phyloP scores from a whole-genome alignment of 2,888 invertebrate species.

The Branchinecta sandiegonensis region DNA sequence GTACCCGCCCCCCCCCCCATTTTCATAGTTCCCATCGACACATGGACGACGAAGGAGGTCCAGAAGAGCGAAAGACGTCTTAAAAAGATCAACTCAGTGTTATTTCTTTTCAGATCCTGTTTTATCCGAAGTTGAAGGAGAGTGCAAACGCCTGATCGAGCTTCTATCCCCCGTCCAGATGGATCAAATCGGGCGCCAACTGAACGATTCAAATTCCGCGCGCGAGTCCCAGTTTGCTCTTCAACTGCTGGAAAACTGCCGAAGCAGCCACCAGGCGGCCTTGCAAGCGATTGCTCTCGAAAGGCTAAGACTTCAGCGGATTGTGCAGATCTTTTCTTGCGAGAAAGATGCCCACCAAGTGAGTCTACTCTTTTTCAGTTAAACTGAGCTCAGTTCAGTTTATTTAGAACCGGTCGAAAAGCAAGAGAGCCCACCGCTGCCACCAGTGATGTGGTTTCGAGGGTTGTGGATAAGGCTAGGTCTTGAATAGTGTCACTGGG shows the following conservation, averaged over 20 bases:
- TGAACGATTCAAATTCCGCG: slow-evolving; percentile 49
- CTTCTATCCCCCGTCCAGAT: slow-evolving; percentile 62
- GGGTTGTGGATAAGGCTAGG: too few species aligned
- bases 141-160: slow-evolving; percentile 61
- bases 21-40: too few species aligned
- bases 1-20: too few species aligned
- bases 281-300: slow-evolving; percentile 59
- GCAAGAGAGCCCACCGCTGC: too few species aligned
- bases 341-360: slow-evolving; percentile 59
- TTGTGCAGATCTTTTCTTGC: slow-evolving; percentile 54
- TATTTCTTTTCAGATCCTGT: slow-evolving; percentile 42
- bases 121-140: slow-evolving; percentile 51
- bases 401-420: too few species aligned
- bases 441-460: too few species aligned
- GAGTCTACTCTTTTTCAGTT: slow-evolving; percentile 18
- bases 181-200: slow-evolving; percentile 55
- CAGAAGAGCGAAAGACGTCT: neutral
- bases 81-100: neutral
- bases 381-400: too few species aligned
- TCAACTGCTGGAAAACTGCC: slow-evolving; percentile 52
- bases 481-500: too few species aligned
- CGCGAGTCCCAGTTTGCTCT: slow-evolving; percentile 55
- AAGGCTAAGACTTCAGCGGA: slow-evolving; percentile 60
- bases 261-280: slow-evolving; percentile 52
- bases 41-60: too few species aligned